Evolutionary conservation across 2,797 vertebrate species (phyloP).

Genomic region (Aeoliscus strigatus): DNA sequence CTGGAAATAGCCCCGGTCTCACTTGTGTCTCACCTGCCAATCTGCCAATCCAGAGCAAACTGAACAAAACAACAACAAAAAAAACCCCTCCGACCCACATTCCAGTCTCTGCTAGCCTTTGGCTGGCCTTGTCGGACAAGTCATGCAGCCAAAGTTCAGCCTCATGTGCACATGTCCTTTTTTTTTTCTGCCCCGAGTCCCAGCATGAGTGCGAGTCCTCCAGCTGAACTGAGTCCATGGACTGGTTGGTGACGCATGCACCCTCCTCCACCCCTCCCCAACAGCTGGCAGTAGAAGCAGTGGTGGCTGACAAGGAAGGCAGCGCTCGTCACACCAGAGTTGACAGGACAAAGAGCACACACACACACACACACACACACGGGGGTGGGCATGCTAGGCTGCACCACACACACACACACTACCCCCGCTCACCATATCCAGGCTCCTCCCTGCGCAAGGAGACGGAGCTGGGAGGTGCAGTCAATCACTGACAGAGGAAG

Average conservation of each 20-base stretch:
- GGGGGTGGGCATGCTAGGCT: constrained; percentile 38
- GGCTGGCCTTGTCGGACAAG: constrained; percentile 27
- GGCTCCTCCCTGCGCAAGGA: constrained; percentile 62
- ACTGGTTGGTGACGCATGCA: constrained; percentile 21
- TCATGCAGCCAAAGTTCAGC: constrained; percentile 43
- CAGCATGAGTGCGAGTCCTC: constrained; percentile 16
- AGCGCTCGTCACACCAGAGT: constrained; percentile 46
- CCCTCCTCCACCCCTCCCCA: neutral
- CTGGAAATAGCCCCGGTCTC: constrained; percentile 50
- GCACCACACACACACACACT: constrained; percentile 47
- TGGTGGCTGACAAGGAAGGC: constrained; percentile 37
- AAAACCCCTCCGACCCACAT: constrained; percentile 42
- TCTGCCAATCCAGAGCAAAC: constrained; percentile 52
- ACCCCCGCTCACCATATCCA: constrained; percentile 30
- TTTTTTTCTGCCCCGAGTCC: constrained; percentile 22
- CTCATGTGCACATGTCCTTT: constrained; percentile 21
- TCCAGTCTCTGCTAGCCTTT: constrained; percentile 37
- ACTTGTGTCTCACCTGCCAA: constrained; percentile 33
- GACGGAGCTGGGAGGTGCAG: constrained; percentile 56
- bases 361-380: constrained; percentile 18
- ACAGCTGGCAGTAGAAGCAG: constrained; percentile 14
- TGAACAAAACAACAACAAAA: constrained; percentile 48
- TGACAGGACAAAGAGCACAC: constrained; percentile 70
- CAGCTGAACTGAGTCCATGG: constrained; percentile 22
- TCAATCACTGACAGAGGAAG: constrained; percentile 54